Percentiles rank a stretch among this genome's conserved stretches.
Evolutionary conservation across 2,888 invertebrate species (phyloP).

Genomic region (Hyposoter dolosus): DNA sequence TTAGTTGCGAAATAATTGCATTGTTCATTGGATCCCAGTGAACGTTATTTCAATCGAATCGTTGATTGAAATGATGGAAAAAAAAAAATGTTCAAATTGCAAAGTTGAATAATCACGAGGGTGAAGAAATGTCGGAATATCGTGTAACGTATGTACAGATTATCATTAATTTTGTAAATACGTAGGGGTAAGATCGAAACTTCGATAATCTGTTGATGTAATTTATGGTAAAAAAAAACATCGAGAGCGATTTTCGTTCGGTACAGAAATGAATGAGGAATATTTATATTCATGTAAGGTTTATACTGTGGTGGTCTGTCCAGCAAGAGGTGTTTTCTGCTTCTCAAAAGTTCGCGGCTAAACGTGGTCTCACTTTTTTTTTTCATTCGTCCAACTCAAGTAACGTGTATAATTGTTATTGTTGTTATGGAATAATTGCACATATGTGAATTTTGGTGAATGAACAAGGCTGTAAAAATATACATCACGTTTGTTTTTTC

Average conservation of each 20-base stretch:
- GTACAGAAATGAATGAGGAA: background rate
- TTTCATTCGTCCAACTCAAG: slow-evolving; percentile 23
- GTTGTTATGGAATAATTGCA: slow-evolving; percentile 63
- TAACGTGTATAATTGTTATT: slow-evolving; percentile 28
- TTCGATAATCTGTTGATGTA: background rate
- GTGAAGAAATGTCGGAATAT: background rate
- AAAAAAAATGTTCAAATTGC: background rate
- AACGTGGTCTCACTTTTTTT: slow-evolving; percentile 59
- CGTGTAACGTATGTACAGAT: background rate
- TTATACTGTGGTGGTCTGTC: slow-evolving; percentile 69
- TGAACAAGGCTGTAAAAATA: slow-evolving; percentile 68
- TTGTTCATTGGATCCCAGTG: background rate
- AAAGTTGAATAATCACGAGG: background rate
- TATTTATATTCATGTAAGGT: slow-evolving; percentile 24
- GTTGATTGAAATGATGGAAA: background rate
- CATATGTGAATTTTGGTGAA: slow-evolving; percentile 74
- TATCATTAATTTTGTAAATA: background rate
- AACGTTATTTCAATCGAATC: background rate
- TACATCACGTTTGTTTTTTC: slow-evolving; percentile 50
- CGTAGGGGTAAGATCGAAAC: background rate
- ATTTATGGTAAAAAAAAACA: background rate
- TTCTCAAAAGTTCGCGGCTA: slow-evolving; percentile 62
- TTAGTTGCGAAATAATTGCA: background rate
- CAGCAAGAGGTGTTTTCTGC: slow-evolving; percentile 78
- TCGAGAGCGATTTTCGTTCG: slow-evolving; percentile 26